Percentiles rank a stretch among this genome's conserved stretches.
Conservation (phyloP, 2,113 vertebrate genomes). For the Gavialis gangeticus region DNA sequence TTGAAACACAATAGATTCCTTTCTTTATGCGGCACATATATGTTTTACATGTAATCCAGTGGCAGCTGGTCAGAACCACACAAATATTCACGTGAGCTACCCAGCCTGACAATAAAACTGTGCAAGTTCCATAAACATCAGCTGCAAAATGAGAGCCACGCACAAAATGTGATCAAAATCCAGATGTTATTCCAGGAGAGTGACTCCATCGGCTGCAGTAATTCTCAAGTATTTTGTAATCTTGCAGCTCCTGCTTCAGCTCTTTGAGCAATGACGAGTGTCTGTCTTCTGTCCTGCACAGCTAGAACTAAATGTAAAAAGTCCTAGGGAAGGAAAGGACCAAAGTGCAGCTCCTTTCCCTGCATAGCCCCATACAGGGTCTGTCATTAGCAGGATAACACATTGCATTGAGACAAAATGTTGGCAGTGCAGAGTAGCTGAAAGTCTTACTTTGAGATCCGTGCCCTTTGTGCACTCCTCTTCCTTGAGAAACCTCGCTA, state of each 20-base stretch:
- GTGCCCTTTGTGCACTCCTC: constrained; percentile 25
- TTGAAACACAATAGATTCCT: not conserved
- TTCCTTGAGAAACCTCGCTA: not conserved
- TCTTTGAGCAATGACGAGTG: not conserved
- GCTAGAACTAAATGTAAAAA: constrained; percentile 13
- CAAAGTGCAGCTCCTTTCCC: not conserved
- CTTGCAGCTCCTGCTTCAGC: not conserved
- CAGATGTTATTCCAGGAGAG: constrained; percentile 22
- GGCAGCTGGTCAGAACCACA: not conserved
- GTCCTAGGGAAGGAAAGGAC: constrained; percentile 23
- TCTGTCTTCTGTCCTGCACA: not conserved
- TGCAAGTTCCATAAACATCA: not conserved
- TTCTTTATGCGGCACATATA: not conserved
- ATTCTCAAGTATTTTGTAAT: not conserved
- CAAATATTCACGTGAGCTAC: not conserved
- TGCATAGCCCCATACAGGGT: constrained; percentile 15
- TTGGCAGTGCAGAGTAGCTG: not conserved
- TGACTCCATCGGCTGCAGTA: not conserved
- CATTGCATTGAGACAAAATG: not conserved
- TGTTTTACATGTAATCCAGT: not conserved
- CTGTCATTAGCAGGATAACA: constrained; percentile 50
- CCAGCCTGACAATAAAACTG: not conserved
- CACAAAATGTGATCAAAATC: not conserved
- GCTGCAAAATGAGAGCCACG: not conserved
- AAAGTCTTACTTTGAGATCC: constrained; percentile 8